Base-by-base conservation (phyloP, 1,140 invertebrate genomes). In the Pseudomyrmex concolor region DNA sequence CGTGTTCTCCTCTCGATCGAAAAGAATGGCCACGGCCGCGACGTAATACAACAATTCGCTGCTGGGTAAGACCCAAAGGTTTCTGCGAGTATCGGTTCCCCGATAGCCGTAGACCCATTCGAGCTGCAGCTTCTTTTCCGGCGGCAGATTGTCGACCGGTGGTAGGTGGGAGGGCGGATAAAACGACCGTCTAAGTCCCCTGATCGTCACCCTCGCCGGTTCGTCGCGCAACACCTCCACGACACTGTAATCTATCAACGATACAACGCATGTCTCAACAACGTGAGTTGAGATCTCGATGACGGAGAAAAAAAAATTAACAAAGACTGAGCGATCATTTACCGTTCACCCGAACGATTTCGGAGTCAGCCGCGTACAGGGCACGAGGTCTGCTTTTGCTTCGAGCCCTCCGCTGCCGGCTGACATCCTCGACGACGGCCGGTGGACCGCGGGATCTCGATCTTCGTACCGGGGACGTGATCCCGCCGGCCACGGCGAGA, bases 91-190 rank as follows among this genome's bases (percentile, higher is more conserved):
- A 94, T 99, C 98, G 12, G 96, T 96, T 0, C 98, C 98, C 76
- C 98, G 95, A 92, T 99, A 99, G 0, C 98, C 98, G 91, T 98
- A 98, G 96, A 99, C 98, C 98, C 98, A 99, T 90, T 98, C 97
- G 0, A 99, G 95, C 86, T 97, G 96, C 57, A 99, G 94, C 91
- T 97, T 97, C 93, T 98, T 97, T 13, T 97, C 97, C 5, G 98
- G 98, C 0, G 97, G 97, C 15, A 96, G 95, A 91, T 97, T 97
- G 90, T 98, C 97, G 25, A 97, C 95, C 7, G 96, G 96, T 7
- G 97, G 95, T 90, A 97, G 96, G 87, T 97, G 96, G 34, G 97
- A 96, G 0, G 98, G 98, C 22, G 97, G 97, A 94, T 98, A 98
- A 90, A 98, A 97, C 1, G 97, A 98, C 72, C 98, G 95, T 85